phyloP scores from a whole-genome alignment of 2,888 invertebrate species.

The Pseudococcus viburni region DNA sequence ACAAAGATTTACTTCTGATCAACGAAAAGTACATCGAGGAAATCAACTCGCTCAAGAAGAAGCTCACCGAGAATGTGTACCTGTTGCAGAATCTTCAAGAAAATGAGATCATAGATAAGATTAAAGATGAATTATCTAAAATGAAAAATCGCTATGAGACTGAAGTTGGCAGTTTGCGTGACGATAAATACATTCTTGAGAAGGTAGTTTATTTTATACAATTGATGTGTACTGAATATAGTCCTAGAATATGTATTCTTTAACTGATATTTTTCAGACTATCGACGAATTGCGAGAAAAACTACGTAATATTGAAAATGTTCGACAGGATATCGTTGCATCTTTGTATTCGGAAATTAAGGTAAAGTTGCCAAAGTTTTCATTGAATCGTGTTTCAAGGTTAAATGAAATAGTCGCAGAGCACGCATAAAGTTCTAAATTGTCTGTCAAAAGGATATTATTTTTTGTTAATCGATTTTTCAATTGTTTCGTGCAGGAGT shows the following conservation, averaged over 20 bases:
- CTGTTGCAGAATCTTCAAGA: constrained; percentile 21
- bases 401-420: neutral
- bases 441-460: constrained; percentile 29
- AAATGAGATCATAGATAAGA: constrained; percentile 43
- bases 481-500: constrained; percentile 52
- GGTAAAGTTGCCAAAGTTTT: constrained; percentile 16
- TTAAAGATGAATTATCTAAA: constrained; percentile 56
- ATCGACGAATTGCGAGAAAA: neutral
- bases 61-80: constrained; percentile 19
- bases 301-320: constrained; percentile 6
- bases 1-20: constrained; percentile 14
- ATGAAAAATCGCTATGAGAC: constrained; percentile 51
- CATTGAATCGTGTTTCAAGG: constrained; percentile 8
- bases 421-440: constrained; percentile 26
- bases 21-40: constrained; percentile 31
- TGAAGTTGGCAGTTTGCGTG: constrained; percentile 42
- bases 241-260: neutral
- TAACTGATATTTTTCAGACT: neutral
- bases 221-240: neutral
- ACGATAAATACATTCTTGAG: constrained; percentile 44
- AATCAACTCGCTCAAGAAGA: constrained; percentile 24
- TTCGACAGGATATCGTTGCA: neutral
- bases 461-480: constrained; percentile 37
- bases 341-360: constrained; percentile 32
- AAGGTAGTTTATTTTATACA: constrained; percentile 3